phyloP scores from a whole-genome alignment of 1,140 invertebrate genomes.

The Zaprionus inermis region DNA sequence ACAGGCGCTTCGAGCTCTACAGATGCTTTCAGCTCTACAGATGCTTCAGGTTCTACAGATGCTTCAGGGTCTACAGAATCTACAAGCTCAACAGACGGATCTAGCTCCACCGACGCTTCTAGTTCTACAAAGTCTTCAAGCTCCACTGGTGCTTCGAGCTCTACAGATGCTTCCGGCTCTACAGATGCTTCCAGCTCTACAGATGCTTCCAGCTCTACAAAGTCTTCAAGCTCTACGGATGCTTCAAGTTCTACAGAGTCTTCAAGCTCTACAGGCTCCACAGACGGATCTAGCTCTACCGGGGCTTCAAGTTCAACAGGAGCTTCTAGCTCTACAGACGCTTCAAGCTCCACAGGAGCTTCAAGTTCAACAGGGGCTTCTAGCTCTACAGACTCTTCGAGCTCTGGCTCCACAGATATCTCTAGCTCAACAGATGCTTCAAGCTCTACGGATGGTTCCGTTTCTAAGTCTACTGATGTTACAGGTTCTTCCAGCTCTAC shows the following conservation, averaged over 20 bases:
- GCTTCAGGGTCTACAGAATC: slow-evolving; percentile 23
- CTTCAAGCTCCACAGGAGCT: slow-evolving; percentile 31
- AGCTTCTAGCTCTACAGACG: slow-evolving; percentile 42
- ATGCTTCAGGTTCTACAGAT: slow-evolving; percentile 39
- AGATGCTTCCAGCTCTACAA: slow-evolving; percentile 19
- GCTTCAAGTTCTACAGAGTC: not conserved
- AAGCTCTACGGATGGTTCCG: slow-evolving; percentile 31
- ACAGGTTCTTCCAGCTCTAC: slow-evolving; percentile 34
- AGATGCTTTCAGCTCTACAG: not conserved
- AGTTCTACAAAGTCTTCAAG: slow-evolving; percentile 41
- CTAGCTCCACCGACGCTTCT: slow-evolving; percentile 7
- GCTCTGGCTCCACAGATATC: slow-evolving; percentile 23
- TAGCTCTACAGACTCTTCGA: slow-evolving; percentile 35
- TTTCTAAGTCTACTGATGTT: no score
- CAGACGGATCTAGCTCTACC: slow-evolving; percentile 17
- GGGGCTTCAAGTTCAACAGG: not conserved
- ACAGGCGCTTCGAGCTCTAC: not conserved
- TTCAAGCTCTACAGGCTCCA: not conserved
- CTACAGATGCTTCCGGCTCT: slow-evolving; percentile 30
- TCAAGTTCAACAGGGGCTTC: slow-evolving; percentile 40
- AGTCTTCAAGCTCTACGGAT: not conserved
- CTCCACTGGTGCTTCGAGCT: slow-evolving; percentile 30
- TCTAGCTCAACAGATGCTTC: slow-evolving; percentile 42
- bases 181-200: slow-evolving; percentile 42
- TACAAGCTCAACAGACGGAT: slow-evolving; percentile 6